Percentiles rank a stretch among this genome's conserved stretches.
phyloP scores from a whole-genome alignment of 2,888 invertebrate species.

The Calliphora vomitoria region DNA sequence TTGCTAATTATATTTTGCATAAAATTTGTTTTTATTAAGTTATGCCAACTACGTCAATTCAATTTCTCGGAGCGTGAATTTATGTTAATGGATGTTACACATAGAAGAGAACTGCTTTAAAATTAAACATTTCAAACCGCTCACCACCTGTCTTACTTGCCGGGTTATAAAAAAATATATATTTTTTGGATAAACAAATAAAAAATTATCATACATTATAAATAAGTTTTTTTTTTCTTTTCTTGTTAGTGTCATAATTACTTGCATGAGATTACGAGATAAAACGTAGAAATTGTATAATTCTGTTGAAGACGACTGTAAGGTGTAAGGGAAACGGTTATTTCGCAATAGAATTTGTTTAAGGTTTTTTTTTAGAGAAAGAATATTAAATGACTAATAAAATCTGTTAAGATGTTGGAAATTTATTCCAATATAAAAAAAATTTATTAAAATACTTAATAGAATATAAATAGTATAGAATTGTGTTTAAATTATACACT shows the following conservation, averaged over 20 bases:
- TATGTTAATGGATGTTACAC: background rate
- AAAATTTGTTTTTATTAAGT: background rate
- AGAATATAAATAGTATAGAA: too few relatives aligned
- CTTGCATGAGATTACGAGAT: background rate
- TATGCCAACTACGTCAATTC: background rate
- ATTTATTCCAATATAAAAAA: too few relatives aligned
- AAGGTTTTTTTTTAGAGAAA: too few relatives aligned
- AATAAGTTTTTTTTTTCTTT: background rate
- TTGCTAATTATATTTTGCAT: background rate
- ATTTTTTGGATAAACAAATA: background rate
- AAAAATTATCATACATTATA: slow-evolving; percentile 1
- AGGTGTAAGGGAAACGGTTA: too few relatives aligned
- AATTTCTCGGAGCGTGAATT: slow-evolving; percentile 1
- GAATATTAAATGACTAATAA: too few relatives aligned
- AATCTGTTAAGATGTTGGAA: too few relatives aligned
- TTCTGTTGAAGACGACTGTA: too few relatives aligned
- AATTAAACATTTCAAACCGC: background rate
- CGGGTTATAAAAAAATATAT: background rate
- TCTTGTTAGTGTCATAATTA: slow-evolving; percentile 15
- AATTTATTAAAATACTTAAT: too few relatives aligned
- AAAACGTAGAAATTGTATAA: too few relatives aligned
- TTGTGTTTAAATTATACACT: too few relatives aligned
- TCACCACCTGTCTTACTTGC: background rate
- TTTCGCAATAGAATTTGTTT: too few relatives aligned
- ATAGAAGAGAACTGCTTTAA: background rate